phyloP scores from a whole-genome alignment of 2,888 invertebrate genomes.

The Drosophila putrida region DNA sequence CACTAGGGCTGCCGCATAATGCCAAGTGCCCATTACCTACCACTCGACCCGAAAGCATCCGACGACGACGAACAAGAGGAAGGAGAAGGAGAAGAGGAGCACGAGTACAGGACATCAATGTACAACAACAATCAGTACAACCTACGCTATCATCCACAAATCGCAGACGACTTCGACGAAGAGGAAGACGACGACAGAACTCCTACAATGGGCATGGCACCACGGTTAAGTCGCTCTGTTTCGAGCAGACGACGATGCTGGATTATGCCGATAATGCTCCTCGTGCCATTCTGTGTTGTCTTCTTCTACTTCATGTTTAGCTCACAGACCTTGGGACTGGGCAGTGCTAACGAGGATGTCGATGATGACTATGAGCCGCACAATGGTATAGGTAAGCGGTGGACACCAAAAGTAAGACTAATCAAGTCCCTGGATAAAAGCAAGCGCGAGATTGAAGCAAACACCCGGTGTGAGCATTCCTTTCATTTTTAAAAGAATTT shows the following conservation, averaged over 20 bases:
- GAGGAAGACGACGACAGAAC: conserved; percentile 2
- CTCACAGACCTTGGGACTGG: conserved; percentile 44
- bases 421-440: neutral
- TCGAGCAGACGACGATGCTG: conserved; percentile 47
- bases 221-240: conserved; percentile 18
- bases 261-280: conserved; percentile 28
- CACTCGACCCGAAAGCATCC: conserved; percentile 58
- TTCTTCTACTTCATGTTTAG: conserved; percentile 56
- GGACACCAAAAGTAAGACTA: neutral
- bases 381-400: conserved; percentile 58
- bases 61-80: conserved; percentile 28
- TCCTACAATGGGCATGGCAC: conserved; percentile 20
- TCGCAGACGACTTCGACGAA: conserved; percentile 2
- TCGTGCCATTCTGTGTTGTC: conserved; percentile 24
- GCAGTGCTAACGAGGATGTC: conserved; percentile 25
- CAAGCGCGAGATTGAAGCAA: neutral
- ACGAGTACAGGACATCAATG: conserved; percentile 8
- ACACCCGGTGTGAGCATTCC: neutral
- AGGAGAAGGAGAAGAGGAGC: conserved; percentile 24
- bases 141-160: conserved; percentile 39
- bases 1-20: conserved; percentile 46
- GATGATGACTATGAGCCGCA: conserved; percentile 39
- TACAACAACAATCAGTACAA: conserved; percentile 16
- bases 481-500: neutral
- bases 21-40: conserved; percentile 73